Evolutionary conservation across 2,797 vertebrate species (phyloP).

Genomic region (Mormyrus proboscirostris): DNA sequence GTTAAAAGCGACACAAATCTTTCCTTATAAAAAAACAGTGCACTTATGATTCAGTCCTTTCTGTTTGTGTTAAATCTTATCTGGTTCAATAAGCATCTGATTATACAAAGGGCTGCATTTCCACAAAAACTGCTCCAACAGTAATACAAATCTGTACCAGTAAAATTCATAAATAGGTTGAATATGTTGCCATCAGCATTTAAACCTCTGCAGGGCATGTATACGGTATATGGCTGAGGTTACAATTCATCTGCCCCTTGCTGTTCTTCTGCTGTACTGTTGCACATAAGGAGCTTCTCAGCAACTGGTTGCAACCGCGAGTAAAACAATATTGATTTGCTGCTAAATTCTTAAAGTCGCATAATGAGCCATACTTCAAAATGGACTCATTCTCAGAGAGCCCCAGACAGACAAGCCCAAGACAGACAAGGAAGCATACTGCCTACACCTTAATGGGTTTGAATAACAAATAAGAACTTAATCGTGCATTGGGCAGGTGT

Average conservation of each 20-base stretch:
- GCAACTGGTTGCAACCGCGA: not conserved
- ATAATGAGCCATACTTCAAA: not conserved
- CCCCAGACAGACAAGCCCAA: not conserved
- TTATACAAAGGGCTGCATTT: not conserved
- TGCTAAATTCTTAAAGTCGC: not conserved
- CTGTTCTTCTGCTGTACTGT: not conserved
- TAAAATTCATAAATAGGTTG: not conserved
- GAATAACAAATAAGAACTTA: conserved; percentile 16
- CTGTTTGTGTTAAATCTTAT: not conserved
- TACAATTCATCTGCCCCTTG: not conserved
- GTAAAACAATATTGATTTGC: not conserved
- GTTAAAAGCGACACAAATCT: not conserved
- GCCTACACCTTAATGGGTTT: conserved; percentile 13
- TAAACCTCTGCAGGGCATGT: not conserved
- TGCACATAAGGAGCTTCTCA: not conserved
- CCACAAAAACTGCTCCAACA: not conserved
- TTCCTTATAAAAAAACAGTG: not conserved
- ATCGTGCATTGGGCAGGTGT: not conserved
- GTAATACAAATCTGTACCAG: not conserved
- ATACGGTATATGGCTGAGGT: not conserved
- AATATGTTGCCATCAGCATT: not conserved
- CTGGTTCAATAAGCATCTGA: not conserved
- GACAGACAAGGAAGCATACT: conserved; percentile 4
- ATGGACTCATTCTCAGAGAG: conserved; percentile 1
- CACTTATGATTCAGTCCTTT: not conserved